Percentiles rank a stretch among this genome's conserved stretches.
phyloP scores from a whole-genome alignment of 2,797 vertebrate species.

The Poecilia picta region DNA sequence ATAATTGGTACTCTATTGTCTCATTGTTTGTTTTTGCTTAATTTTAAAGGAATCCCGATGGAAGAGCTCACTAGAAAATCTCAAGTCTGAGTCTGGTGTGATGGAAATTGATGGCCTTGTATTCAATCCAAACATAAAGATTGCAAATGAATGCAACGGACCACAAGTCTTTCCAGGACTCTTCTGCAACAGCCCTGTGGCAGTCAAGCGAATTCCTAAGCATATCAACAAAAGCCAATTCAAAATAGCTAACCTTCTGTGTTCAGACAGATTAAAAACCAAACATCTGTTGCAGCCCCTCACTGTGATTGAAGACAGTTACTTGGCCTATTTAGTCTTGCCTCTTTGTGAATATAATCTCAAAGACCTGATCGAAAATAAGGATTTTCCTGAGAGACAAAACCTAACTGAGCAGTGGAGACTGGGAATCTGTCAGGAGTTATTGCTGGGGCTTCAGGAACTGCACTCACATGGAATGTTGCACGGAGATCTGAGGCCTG shows the following conservation, averaged over 20 bases:
- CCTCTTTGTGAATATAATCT: conserved; percentile 25
- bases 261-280: conserved; percentile 5
- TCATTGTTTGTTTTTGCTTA: background rate
- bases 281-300: conserved; percentile 21
- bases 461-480: conserved; percentile 13
- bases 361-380: conserved; percentile 9
- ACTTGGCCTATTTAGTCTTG: conserved; percentile 18
- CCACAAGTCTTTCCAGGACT: conserved; percentile 23
- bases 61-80: too few relatives aligned
- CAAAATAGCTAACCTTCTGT: background rate
- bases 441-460: conserved; percentile 9
- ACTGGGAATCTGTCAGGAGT: conserved; percentile 21
- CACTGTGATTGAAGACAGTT: conserved; percentile 11
- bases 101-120: too few relatives aligned
- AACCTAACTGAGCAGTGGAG: conserved; percentile 11
- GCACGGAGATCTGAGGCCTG: conserved; percentile 20
- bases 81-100: too few relatives aligned
- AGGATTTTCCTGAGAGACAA: conserved; percentile 22
- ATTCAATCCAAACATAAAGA: background rate
- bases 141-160: conserved; percentile 11
- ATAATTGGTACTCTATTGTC: background rate
- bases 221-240: conserved; percentile 2
- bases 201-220: conserved; percentile 18
- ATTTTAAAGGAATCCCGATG: background rate
- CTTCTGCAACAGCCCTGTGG: background rate